Evolutionary conservation across 2,113 vertebrate genomes (phyloP).

Genomic region (Eulemur rufifrons): DNA sequence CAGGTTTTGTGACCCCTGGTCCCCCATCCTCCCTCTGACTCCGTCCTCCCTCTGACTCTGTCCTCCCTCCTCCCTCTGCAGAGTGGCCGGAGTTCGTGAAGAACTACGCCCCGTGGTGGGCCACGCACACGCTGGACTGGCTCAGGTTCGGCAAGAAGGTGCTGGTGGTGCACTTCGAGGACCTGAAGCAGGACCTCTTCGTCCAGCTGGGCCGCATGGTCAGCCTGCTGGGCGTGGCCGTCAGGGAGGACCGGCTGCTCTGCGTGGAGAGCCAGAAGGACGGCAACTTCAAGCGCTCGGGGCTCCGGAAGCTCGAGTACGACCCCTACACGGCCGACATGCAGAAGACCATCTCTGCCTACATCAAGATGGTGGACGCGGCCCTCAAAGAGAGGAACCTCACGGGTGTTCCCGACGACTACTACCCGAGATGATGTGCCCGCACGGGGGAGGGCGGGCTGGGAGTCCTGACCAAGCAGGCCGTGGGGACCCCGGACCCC

Average conservation of each 20-base stretch:
- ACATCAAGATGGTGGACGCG: slow-evolving; percentile 91
- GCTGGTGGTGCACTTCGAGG: slow-evolving; percentile 96
- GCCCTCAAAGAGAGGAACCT: slow-evolving; percentile 91
- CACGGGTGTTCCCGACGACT: slow-evolving; percentile 93
- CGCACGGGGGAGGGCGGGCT: rapidly evolving
- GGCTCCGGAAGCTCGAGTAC: slow-evolving; percentile 94
- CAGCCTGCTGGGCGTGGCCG: slow-evolving; percentile 88
- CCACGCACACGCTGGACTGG: slow-evolving; percentile 96
- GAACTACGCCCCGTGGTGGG: slow-evolving; percentile 98
- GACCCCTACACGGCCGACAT: slow-evolving; percentile 95
- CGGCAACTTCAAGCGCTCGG: slow-evolving; percentile 97
- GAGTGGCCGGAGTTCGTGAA: slow-evolving; percentile 98
- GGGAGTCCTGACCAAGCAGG: neutral
- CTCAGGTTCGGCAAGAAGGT: slow-evolving; percentile 92
- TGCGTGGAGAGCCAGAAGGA: slow-evolving; percentile 98
- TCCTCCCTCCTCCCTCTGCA: slow-evolving; percentile 70
- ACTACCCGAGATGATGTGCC: slow-evolving; percentile 93
- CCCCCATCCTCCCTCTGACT: neutral
- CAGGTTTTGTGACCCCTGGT: too few species aligned
- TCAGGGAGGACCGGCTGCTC: slow-evolving; percentile 93
- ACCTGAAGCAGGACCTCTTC: slow-evolving; percentile 93
- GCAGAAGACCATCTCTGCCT: slow-evolving; percentile 87
- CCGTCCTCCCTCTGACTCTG: too few species aligned
- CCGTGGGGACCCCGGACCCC: neutral
- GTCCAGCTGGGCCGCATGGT: slow-evolving; percentile 93